Evolutionary conservation across 2,888 invertebrate genomes (phyloP).

Genomic region (Heterodera filipjevi): DNA sequence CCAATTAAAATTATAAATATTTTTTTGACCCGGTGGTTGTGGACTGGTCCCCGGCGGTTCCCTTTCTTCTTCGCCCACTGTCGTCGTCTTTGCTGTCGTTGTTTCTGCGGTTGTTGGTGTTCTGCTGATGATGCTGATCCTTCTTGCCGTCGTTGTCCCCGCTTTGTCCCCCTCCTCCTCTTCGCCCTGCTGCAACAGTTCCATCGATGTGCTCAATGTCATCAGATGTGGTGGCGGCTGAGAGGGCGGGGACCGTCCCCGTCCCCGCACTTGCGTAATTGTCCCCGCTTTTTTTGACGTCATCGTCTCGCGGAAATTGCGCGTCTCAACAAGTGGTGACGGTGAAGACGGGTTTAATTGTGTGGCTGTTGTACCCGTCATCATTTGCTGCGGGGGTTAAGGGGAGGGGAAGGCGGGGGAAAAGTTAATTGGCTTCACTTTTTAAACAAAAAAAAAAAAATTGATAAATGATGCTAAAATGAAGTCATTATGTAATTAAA

Average conservation of each 20-base stretch:
- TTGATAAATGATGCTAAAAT: too few relatives aligned
- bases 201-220: conserved; percentile 3
- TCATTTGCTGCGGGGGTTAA: too few relatives aligned
- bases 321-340: neutral
- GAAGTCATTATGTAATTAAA: too few relatives aligned
- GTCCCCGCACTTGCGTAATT: conserved; percentile 9
- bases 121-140: neutral
- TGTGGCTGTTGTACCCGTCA: neutral
- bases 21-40: conserved; percentile 30
- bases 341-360: neutral
- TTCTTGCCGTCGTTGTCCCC: neutral
- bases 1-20: neutral
- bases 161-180: neutral
- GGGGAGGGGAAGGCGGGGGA: too few relatives aligned
- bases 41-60: conserved; percentile 23
- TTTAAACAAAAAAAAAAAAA: too few relatives aligned
- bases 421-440: too few relatives aligned
- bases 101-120: neutral
- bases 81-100: conserved; percentile 5
- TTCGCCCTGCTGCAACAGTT: conserved; percentile 9
- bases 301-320: neutral
- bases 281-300: conserved; percentile 2
- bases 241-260: conserved; percentile 10
- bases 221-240: neutral
- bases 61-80: neutral